phyloP scores from a whole-genome alignment of 2,888 invertebrate species.

The Monopis laevigella region DNA sequence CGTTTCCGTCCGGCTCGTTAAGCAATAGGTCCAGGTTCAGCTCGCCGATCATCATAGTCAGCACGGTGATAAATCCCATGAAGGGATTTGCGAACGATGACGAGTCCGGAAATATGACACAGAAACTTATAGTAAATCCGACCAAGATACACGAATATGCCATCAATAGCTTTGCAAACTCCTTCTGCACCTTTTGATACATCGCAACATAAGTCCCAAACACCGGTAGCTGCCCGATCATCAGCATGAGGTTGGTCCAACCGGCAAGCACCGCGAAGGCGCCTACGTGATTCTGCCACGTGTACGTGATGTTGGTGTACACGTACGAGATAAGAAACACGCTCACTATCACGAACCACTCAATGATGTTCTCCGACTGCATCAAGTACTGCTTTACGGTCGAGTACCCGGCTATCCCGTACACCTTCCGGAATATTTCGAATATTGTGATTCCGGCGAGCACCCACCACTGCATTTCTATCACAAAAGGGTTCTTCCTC shows the following conservation, averaged over 20 bases:
- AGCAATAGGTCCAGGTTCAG: constrained; percentile 79
- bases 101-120: constrained; percentile 86
- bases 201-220: constrained; percentile 92
- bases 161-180: constrained; percentile 86
- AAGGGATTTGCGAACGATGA: constrained; percentile 86
- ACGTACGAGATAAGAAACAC: constrained; percentile 86
- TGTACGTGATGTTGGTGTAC: constrained; percentile 77
- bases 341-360: constrained; percentile 87
- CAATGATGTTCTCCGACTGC: constrained; percentile 86
- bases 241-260: constrained; percentile 91
- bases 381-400: constrained; percentile 84
- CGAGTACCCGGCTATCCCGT: constrained; percentile 83
- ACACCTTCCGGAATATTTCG: constrained; percentile 82
- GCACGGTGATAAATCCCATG: constrained; percentile 83
- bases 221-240: constrained; percentile 88
- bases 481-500: constrained; percentile 77
- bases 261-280: constrained; percentile 87
- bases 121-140: constrained; percentile 88
- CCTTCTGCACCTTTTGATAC: constrained; percentile 88
- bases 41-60: constrained; percentile 92
- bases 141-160: constrained; percentile 87
- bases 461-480: constrained; percentile 87
- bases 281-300: constrained; percentile 88
- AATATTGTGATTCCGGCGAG: constrained; percentile 80
- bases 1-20: constrained; percentile 79